Evolutionary conservation across 2,888 invertebrate genomes (phyloP), one percentile per base, ranked within the genome.

Genomic region (Cepaea hortensis): DNA sequence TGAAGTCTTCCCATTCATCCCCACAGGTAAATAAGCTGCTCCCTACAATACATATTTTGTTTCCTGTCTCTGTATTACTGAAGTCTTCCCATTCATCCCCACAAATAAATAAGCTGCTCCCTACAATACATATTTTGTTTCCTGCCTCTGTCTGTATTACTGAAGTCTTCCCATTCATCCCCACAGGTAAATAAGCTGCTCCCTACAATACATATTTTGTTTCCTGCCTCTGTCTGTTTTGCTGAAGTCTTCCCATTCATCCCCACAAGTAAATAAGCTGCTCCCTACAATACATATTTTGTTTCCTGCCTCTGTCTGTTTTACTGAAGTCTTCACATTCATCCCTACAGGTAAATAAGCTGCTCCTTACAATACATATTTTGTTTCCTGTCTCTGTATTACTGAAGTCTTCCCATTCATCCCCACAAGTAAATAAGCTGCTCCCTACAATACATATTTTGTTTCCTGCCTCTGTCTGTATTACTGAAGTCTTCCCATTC

Each of bases 11-110:
- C 15, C n/a, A 11, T 73, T 76, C 35, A 72, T 46, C 7, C 61
- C 46, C 23, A 20, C 84, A 87, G 87, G 55, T 87, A 46, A 87
- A 83, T 72, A 81, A 79, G n/a, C 68, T 83, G 48, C 50, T 81
- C 7, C 73, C 86, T 9, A 61, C 48, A n/a, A 85, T 88, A 18
- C 55, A 73, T n/a, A n/a, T n/a, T n/a, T n/a, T n/a, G n/a, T n/a
- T n/a, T n/a, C n/a, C n/a, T n/a, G n/a, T n/a, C n/a, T 35, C 35
- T 35, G 35, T 35, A 35, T 35, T 35, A 35, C 35, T 1, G 35
- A 72, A 72, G n/a, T 72, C 3, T 9, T 15, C 46, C 11, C 35
- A 35, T 35, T 35, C 35, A 35, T 35, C 35, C 35, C 35, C 35
- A 35, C 35, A 35, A 35, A 1, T 35, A 35, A 35, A 82, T 72